Base-by-base conservation (phyloP, 2,888 invertebrate genomes). In the Micoletzkya japonica region DNA sequence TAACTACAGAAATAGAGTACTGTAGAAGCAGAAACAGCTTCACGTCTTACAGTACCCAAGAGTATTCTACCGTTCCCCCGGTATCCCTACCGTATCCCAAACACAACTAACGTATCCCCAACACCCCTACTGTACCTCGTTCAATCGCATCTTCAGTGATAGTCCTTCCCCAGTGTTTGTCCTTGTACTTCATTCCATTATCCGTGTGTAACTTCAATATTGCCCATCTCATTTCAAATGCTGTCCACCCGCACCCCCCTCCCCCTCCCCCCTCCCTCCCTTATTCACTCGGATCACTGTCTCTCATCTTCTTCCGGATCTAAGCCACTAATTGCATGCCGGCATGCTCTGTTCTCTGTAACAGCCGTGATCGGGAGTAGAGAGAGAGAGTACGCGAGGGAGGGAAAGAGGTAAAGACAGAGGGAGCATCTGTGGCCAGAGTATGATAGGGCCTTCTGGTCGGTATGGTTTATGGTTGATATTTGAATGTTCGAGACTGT, bases 161-260 rank as follows among this genome's bases (percentile, higher is more conserved):
- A 1, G 61, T 56, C 56, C 73, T 76, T 50, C 79, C 79, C 79
- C 79, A 79, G 7, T 74, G 71, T 61, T 76, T 79, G 66, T 75
- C 77, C 20, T 75, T 71, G n/a, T 72, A 69, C 28, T 63, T 64
- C 17, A 79, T 74, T 39, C 70, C 60, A 14, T 71, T 59, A n/a
- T 39, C 58, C 54, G 72, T 79, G 72, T 79, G 77, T 58, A 79
- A 74, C 77, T 79, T 70, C 50, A 76, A 64, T 7, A 59, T 59
- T 10, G 7, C 2, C 54, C 2, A 2, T 28, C 26, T 54, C 54
- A 30, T 28, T 26, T 58, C 58, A 37, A 37, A 36, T 37, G 24
- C 39, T 20, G 26, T 28, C 44, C 59, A 59, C 37, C 44, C 59
- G 30, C 1, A 2, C 2, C 17, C 28, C 1, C 28, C 24, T 59